Evolutionary conservation across 2,113 vertebrate genomes (phyloP).

Genomic region (Symphodus melops): DNA sequence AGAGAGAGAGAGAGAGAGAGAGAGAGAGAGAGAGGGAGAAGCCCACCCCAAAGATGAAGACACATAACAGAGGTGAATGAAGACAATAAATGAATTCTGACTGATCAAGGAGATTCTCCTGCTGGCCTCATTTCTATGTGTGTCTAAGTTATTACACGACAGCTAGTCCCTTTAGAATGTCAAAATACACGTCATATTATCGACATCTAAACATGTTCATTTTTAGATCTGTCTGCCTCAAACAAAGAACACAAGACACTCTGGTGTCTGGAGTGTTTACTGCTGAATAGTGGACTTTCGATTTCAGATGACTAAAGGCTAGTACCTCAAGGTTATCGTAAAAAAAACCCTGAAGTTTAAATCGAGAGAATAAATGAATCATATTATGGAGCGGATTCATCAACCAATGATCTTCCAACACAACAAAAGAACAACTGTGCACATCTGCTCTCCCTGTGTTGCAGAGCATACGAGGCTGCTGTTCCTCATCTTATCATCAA

Average conservation of each 20-base stretch:
- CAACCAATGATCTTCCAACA: conserved; percentile 24
- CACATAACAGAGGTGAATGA: neutral
- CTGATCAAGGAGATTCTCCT: neutral
- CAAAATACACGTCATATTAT: too few relatives aligned
- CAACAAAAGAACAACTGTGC: conserved; percentile 17
- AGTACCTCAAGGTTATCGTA: neutral
- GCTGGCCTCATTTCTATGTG: neutral
- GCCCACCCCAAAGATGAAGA: too few relatives aligned
- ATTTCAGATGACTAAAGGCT: neutral
- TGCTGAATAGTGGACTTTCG: neutral
- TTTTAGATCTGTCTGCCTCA: neutral
- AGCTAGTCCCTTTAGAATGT: too few relatives aligned
- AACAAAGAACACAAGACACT: neutral
- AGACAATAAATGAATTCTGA: neutral
- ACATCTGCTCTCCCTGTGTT: conserved; percentile 28
- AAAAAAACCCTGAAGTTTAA: neutral
- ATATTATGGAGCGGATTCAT: conserved; percentile 2
- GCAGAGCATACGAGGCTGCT: conserved; percentile 33
- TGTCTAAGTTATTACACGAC: too few relatives aligned
- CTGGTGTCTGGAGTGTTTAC: neutral
- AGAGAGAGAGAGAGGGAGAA: too few relatives aligned
- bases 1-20: too few relatives aligned
- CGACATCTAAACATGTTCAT: too few relatives aligned
- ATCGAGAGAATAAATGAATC: neutral
- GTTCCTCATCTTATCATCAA: conserved; percentile 35